These are phyloP conservation scores for Listrodromus nycthemerus DNA, from an alignment of 2,888 invertebrate genomes.

Conservation along the genomic window DNA sequence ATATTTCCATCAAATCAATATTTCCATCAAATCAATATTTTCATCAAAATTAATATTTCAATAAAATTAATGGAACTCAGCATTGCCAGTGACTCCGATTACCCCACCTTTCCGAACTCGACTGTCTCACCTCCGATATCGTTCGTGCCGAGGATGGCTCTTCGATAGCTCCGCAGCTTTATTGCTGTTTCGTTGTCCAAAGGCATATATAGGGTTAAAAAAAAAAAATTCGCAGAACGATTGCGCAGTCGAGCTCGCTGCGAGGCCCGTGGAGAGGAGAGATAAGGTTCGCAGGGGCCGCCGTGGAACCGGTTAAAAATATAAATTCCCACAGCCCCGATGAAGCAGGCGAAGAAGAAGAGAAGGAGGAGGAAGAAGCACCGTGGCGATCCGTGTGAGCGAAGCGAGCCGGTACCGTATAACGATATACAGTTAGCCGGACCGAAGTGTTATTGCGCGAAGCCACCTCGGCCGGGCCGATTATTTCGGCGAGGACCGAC, in stretches of 20 bases:
- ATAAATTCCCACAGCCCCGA: conserved; percentile 76
- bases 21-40: too few relatives aligned
- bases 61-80: too few relatives aligned
- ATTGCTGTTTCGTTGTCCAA: conserved; percentile 1
- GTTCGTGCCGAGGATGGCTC: too few relatives aligned
- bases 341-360: conserved; percentile 41
- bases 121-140: too few relatives aligned
- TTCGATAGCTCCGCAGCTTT: background rate
- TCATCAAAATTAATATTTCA: too few relatives aligned
- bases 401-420: conserved; percentile 74
- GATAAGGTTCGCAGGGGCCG: conserved; percentile 33
- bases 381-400: conserved; percentile 34
- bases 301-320: conserved; percentile 78
- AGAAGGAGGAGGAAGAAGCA: conserved; percentile 38
- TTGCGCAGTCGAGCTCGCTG: conserved; percentile 52
- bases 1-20: too few relatives aligned
- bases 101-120: too few relatives aligned
- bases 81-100: too few relatives aligned
- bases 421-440: conserved; percentile 77
- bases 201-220: background rate
- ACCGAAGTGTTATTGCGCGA: conserved; percentile 53
- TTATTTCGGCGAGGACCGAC: conserved; percentile 31
- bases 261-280: conserved; percentile 59
- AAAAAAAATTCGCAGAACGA: conserved; percentile 7
- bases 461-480: conserved; percentile 41